These are phyloP conservation scores for Melitaea cinxia DNA, from an alignment of 1,140 invertebrate species.

Conservation along the genomic window DNA sequence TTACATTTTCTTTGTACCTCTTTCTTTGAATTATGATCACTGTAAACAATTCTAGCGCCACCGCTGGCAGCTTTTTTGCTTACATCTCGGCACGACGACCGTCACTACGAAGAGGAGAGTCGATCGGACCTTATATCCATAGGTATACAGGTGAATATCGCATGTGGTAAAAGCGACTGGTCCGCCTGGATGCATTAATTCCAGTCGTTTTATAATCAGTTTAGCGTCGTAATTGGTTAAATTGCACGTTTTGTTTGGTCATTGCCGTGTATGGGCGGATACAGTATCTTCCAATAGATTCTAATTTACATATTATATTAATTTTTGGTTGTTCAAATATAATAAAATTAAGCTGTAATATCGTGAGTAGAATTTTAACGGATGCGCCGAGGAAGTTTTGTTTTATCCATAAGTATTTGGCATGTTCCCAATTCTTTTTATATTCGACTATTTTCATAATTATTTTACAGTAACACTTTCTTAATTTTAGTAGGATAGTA, in stretches of 20 bases:
- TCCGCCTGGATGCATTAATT: constrained; percentile 54
- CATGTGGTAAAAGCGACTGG: background rate
- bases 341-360: background rate
- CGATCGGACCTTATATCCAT: constrained; percentile 26
- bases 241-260: constrained; percentile 52
- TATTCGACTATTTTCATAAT: background rate
- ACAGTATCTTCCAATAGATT: constrained; percentile 30
- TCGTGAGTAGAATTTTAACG: background rate
- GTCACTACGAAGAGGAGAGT: constrained; percentile 17
- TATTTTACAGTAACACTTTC: background rate
- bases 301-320: constrained; percentile 36
- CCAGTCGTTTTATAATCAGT: constrained; percentile 57
- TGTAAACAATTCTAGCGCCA: constrained; percentile 47
- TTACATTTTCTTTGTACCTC: constrained; percentile 33
- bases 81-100: constrained; percentile 13
- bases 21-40: constrained; percentile 46
- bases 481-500: background rate
- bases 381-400: background rate
- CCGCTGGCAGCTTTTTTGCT: constrained; percentile 38
- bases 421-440: background rate
- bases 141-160: constrained; percentile 36
- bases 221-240: constrained; percentile 56
- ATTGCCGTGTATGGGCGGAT: constrained; percentile 34
- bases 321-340: background rate
- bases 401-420: background rate